Percentiles rank a stretch among this genome's conserved stretches.
These are phyloP conservation scores for Bombus consobrinus DNA, from an alignment of 1,140 invertebrate genomes.

Conservation along the genomic window DNA sequence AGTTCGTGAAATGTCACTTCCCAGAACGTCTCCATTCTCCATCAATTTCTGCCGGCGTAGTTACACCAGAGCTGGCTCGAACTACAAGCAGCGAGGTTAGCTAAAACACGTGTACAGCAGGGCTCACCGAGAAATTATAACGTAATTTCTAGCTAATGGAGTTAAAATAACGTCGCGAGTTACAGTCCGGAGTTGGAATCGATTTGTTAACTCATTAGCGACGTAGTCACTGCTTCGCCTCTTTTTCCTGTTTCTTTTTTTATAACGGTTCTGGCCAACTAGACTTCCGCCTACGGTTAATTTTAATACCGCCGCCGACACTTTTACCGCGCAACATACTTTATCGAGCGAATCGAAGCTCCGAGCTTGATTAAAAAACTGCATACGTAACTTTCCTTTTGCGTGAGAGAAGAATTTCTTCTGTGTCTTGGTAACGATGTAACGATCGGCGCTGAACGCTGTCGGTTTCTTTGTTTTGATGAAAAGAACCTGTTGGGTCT, in stretches of 20 bases:
- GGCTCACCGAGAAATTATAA: conserved; percentile 44
- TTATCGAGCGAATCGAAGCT: background rate
- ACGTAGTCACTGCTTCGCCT: background rate
- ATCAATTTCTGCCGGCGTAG: conserved; percentile 48
- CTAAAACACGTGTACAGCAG: background rate
- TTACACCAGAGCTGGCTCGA: conserved; percentile 20
- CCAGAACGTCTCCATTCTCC: conserved; percentile 45
- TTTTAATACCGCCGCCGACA: background rate
- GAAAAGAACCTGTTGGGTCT: too few species aligned
- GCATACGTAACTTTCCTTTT: background rate
- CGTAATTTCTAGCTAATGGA: conserved; percentile 38
- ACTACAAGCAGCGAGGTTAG: conserved; percentile 22
- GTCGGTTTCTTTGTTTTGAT: too few species aligned
- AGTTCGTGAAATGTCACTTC: conserved; percentile 42
- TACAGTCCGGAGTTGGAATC: conserved; percentile 23
- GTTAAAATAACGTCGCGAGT: conserved; percentile 45
- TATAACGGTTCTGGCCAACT: background rate
- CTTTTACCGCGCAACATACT: background rate
- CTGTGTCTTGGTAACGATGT: background rate
- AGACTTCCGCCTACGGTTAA: background rate
- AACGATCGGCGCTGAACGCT: too few species aligned
- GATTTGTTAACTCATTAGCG: conserved; percentile 43
- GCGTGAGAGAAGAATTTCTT: background rate
- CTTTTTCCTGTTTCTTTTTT: background rate
- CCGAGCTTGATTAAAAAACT: background rate